These are phyloP conservation scores for Oncorhynchus mykiss DNA, from an alignment of 2,113 vertebrate species.

Conservation along the genomic window DNA sequence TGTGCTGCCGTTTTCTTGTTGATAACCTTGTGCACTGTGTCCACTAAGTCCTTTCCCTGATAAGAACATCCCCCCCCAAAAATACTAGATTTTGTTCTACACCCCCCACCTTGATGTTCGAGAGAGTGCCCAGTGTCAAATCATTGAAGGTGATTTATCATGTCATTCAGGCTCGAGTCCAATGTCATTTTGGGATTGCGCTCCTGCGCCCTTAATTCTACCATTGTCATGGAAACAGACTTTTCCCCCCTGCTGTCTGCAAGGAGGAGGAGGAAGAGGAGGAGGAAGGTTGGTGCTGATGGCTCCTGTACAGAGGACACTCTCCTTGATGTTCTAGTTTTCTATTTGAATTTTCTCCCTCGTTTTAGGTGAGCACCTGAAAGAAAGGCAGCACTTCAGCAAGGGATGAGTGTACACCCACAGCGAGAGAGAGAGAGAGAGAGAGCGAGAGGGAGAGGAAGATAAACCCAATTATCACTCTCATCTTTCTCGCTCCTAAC, in stretches of 20 bases:
- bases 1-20: constrained; percentile 13
- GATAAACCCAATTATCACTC: not conserved
- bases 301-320: constrained; percentile 29
- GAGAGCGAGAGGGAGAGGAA: too few species aligned
- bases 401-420: not conserved
- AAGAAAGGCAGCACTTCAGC: constrained; percentile 6
- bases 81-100: not conserved
- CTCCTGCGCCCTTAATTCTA: constrained; percentile 53
- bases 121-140: constrained; percentile 12
- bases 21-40: not conserved
- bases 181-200: constrained; percentile 63
- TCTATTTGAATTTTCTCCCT: constrained; percentile 22
- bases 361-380: constrained; percentile 13
- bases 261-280: constrained; percentile 42
- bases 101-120: not conserved
- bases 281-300: constrained; percentile 54
- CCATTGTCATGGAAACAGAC: constrained; percentile 74
- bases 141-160: constrained; percentile 54
- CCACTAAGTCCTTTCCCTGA: not conserved
- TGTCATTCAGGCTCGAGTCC: constrained; percentile 47
- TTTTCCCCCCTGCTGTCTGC: constrained; percentile 48
- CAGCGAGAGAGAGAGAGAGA: not conserved
- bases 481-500: not conserved
- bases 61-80: not conserved
- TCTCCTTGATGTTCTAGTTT: constrained; percentile 10